Conservation (phyloP, 2,888 invertebrate genomes). For the Rhabditoides inermis region DNA sequence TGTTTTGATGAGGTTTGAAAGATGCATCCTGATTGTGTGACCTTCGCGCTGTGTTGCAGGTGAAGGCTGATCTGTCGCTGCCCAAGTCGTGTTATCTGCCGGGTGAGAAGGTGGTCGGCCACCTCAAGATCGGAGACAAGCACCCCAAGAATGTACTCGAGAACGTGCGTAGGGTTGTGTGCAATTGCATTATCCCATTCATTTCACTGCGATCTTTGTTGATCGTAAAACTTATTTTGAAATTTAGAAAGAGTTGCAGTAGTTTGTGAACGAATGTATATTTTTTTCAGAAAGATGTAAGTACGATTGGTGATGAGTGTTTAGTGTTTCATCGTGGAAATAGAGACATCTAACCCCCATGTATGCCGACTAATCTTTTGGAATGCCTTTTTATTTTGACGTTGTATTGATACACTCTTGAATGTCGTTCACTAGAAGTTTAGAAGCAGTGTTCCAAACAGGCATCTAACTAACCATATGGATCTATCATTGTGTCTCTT, state of each 20-base stretch:
- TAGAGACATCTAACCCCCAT: no score
- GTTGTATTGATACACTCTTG: no score
- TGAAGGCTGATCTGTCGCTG: constrained; percentile 35
- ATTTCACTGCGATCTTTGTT: background rate
- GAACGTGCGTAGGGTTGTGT: constrained; percentile 13
- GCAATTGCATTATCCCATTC: background rate
- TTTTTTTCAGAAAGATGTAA: background rate
- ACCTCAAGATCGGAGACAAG: constrained; percentile 32
- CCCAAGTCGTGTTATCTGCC: constrained; percentile 43
- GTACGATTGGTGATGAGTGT: background rate
- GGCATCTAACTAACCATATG: no score
- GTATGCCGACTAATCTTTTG: no score
- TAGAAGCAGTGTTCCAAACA: no score
- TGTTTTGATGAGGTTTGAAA: no score
- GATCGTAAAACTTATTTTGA: background rate
- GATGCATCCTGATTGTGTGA: no score
- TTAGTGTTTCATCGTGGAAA: background rate
- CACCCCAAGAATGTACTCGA: constrained; percentile 30
- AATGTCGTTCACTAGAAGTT: no score
- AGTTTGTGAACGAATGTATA: background rate
- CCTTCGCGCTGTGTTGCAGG: no score
- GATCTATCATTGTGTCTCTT: no score
- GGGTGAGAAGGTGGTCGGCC: constrained; percentile 40
- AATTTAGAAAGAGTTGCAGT: background rate
- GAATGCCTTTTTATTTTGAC: no score